These are phyloP conservation scores for Vesta saturnalis DNA, from an alignment of 2,888 invertebrate genomes.

Conservation along the genomic window DNA sequence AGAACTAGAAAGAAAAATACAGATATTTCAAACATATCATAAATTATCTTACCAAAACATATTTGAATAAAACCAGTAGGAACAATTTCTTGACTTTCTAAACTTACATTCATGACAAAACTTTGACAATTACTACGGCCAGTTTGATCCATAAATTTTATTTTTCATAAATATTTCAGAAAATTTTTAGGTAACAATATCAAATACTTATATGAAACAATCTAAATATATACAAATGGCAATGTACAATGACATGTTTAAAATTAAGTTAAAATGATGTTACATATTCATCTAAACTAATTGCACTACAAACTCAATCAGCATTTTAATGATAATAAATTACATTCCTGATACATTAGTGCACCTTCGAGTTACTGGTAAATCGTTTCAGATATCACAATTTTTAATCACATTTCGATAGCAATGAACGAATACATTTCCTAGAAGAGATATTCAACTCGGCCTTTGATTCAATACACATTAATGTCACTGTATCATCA, in stretches of 20 bases:
- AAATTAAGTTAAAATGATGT: neutral
- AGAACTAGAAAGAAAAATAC: constrained; percentile 40
- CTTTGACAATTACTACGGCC: neutral
- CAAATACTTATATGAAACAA: constrained; percentile 35
- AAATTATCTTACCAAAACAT: neutral
- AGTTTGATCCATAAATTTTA: constrained; percentile 30
- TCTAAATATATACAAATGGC: constrained; percentile 35
- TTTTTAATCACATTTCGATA: neutral
- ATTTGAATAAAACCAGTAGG: neutral
- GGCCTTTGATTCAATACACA: neutral
- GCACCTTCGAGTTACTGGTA: neutral
- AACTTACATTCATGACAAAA: neutral
- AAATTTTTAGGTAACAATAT: constrained; percentile 39
- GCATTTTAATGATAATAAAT: neutral
- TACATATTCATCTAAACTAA: too few species aligned
- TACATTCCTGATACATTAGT: too few species aligned
- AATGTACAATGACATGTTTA: constrained; percentile 28
- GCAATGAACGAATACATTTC: too few species aligned
- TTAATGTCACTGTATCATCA: neutral
- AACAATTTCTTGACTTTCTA: neutral
- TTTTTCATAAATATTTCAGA: constrained; percentile 39
- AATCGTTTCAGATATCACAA: neutral
- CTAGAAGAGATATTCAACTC: too few species aligned
- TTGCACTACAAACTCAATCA: neutral
- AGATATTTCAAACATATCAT: neutral